Evolutionary conservation across 1,140 invertebrate species (phyloP).

Genomic region (Drosophila simulans): DNA sequence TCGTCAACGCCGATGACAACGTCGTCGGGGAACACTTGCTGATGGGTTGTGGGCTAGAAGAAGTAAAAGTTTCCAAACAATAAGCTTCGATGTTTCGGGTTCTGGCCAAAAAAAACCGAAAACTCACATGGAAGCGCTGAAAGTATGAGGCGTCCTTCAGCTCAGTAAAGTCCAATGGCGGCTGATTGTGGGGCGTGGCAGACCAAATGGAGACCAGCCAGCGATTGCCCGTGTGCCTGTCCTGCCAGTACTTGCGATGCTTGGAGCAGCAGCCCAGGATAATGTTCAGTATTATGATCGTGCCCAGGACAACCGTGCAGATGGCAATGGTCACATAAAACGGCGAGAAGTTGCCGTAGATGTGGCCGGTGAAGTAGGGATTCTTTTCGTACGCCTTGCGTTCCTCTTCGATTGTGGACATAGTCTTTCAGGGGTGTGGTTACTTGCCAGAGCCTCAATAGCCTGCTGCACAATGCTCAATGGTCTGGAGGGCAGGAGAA

Average conservation of each 20-base stretch:
- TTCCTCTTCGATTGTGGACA: constrained; percentile 88
- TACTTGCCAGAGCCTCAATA: constrained; percentile 24
- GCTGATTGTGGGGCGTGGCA: constrained; percentile 91
- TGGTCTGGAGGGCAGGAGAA: constrained; percentile 41
- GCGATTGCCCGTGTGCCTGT: constrained; percentile 93
- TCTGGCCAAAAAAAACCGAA: too few species aligned
- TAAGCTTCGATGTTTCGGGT: too few species aligned
- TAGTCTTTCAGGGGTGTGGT: constrained; percentile 72
- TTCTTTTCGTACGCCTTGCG: constrained; percentile 88
- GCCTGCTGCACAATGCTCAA: constrained; percentile 27
- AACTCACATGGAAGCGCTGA: constrained; percentile 71
- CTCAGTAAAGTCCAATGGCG: constrained; percentile 92
- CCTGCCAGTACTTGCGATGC: constrained; percentile 92
- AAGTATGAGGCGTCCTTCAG: constrained; percentile 86
- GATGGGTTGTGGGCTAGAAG: constrained; percentile 68
- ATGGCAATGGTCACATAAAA: constrained; percentile 92
- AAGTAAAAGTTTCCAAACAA: too few species aligned
- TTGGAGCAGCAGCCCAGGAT: constrained; percentile 92
- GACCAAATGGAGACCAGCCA: constrained; percentile 93
- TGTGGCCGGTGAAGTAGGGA: constrained; percentile 87
- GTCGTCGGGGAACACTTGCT: constrained; percentile 80
- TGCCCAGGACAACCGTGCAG: constrained; percentile 89
- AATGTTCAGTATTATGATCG: constrained; percentile 90
- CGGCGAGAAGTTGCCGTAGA: constrained; percentile 88
- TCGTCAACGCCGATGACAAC: constrained; percentile 71